Base-by-base conservation (phyloP, 2,113 vertebrate genomes). In the Myrmecophaga tridactyla region DNA sequence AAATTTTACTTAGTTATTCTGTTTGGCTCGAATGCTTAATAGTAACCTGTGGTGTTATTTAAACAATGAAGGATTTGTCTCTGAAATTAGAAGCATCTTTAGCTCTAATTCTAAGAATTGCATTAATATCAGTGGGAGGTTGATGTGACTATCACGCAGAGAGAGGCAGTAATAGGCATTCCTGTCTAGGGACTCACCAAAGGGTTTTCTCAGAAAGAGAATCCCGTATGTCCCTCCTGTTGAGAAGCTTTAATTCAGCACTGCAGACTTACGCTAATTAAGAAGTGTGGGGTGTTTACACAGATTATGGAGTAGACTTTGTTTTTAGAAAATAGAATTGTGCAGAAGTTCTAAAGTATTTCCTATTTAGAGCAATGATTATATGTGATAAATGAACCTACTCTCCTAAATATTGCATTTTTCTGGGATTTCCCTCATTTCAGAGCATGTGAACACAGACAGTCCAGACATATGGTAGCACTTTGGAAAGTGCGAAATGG, bases 11-110 rank as follows among this genome's bases (percentile, higher is more conserved):
- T 25, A 53, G 29, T 72, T 92, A 76, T 67, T 95, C 6, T 86
- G 43, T 86, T 96, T 82, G 94, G 73, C 77, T 95, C 86, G 84
- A 94, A 73, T 92, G 81, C 34, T 85, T 86, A 90, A 76, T 46
- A 48, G 51, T 75, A 83, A 51, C 75, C 89, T 86, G 62, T 91
- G 83, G 82, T 91, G 36, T 95, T 95, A 70, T 76, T 96, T 96
- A 94, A 94, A 94, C n/a, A 95, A 80, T 89, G 62, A 92, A 94
- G 34, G 69, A 96, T 92, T 96, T 95, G 41, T 95, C 70, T 97
- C 67, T 95, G 63, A 84, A 86, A 80, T 94, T 80, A 78, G 34
- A 87, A 80, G 31, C 36, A 46, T 95, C 43, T 75, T 95, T 96
- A 72, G 70, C 69, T 84, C 58, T 95, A 94, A 90, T 96, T 92